A percentile compares a stretch with the other conserved stretches of the same genome.
phyloP scores from a whole-genome alignment of 2,113 vertebrate species.

The Climacteris rufus region DNA sequence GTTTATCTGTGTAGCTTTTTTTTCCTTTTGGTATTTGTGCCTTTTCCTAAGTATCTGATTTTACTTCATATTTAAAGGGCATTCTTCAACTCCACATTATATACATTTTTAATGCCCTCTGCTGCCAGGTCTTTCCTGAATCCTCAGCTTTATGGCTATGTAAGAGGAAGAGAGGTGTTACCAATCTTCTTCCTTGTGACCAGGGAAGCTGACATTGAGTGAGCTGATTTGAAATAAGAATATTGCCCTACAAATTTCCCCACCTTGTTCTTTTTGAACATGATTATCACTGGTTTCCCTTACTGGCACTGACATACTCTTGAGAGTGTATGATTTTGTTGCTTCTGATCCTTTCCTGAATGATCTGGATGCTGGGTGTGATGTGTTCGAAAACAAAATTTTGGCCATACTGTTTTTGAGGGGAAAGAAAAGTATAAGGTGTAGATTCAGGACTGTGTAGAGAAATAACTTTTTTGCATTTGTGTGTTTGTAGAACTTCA shows the following conservation, averaged over 20 bases:
- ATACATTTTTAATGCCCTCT: neutral
- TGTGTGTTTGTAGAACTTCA: neutral
- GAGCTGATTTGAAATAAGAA: neutral
- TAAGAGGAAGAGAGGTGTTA: neutral
- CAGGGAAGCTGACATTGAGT: neutral
- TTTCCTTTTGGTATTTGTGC: neutral
- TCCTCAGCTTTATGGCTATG: neutral
- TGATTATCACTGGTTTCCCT: neutral
- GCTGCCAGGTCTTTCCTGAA: neutral
- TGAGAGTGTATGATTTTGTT: neutral
- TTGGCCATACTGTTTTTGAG: neutral
- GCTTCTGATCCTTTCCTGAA: neutral
- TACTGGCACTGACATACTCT: neutral
- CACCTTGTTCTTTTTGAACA: neutral
- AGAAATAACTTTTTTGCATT: neutral
- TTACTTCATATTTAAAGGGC: neutral
- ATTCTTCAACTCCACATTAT: neutral
- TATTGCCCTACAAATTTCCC: neutral
- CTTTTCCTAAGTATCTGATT: neutral
- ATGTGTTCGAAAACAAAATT: neutral
- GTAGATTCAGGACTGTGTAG: neutral
- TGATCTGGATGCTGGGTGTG: neutral
- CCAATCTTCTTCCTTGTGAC: neutral
- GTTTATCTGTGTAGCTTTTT: neutral
- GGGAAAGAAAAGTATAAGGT: fast-evolving